Evolutionary conservation across 2,888 invertebrate species (phyloP), one percentile per base, ranked within the genome.

Genomic region (Proisotoma minuta): DNA sequence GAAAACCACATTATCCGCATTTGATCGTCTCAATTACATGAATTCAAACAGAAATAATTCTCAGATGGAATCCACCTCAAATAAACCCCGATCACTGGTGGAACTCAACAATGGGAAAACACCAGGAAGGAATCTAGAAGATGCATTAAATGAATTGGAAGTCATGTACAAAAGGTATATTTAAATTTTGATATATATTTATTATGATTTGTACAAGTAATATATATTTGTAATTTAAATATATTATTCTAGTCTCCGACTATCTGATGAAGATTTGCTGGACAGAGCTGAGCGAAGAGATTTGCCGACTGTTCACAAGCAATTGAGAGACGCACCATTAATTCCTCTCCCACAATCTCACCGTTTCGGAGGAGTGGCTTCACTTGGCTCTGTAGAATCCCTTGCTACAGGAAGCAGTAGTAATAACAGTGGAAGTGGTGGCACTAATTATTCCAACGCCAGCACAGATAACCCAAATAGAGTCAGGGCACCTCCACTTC

Each of bases 61-160:
- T 29, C 53, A 48, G 18, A 29, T 52, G 24, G 57, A 61, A 48
- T 8, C 47, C 12, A 57, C 57, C 53, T 54, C 59, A 34, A 47
- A 27, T 48, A 57, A 52, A 60, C 59, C 62, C 15, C 57, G 66
- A 48, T 60, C 62, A 50, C 58, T 66, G 57, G 62, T 67, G 51
- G 68, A 65, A 57, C 57, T 63, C 39, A 60, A 65, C 40, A 70
- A 60, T 57, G 63, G 62, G 24, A 73, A 69, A 67, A 68, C 64
- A 48, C 68, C 70, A 5, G 71, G 71, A 43, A 71, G 65, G 57
- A 91, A 91, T 77, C 81, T 91, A 40, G 91, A 91, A 76, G 91
- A 93, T 75, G 93, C 93, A 57, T 82, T 94, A 24, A 87, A 87
- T 74, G 94, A 94, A 78, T 78, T 94, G 59, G 93, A 94, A 80